Base-by-base conservation (phyloP, 2,888 invertebrate genomes). In the Eilema depressum region DNA sequence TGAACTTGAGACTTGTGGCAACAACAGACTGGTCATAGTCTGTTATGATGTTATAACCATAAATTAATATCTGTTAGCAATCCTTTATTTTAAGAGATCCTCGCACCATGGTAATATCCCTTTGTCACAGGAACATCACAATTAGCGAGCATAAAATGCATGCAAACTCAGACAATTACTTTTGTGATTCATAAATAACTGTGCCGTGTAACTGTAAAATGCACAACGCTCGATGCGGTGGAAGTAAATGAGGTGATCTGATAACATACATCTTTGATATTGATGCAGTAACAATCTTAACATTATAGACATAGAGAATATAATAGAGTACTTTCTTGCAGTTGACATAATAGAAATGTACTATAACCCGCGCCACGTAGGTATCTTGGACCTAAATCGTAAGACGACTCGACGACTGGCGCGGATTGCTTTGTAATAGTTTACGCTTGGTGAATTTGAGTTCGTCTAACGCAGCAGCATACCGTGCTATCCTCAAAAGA, bases 151-250 rank as follows among this genome's bases (percentile, higher is more conserved):
- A n/a, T 53, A 53, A 47, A 47, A 7, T 47, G 47, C 20, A 47
- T 47, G 17, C 20, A 47, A n/a, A 53, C 53, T n/a, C 20, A 53
- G 53, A 53, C n/a, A 53, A n/a, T 47, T 7, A 47, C 1, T n/a
- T n/a, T 53, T 53, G n/a, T 53, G 53, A 53, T 53, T 53, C 53
- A 53, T n/a, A 53, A 53, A 53, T n/a, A 53, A 53, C 53, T 53
- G 53, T 53, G n/a, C 53, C 53, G 53, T 53, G 53, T 53, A 53
- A 53, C 53, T 53, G 53, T 53, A 53, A 53, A 53, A 53, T 53
- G 10, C 53, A 53, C 20, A 47, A 47, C 20, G 3, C 47, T 47
- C 20, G n/a, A 20, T n/a, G 53, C n/a, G 8, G n/a, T 53, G n/a
- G 20, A 20, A 53, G 53, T 47, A 5, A 20, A 47, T 47, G 20